phyloP scores from a whole-genome alignment of 2,797 vertebrate species.

The Meriones psammophilus region DNA sequence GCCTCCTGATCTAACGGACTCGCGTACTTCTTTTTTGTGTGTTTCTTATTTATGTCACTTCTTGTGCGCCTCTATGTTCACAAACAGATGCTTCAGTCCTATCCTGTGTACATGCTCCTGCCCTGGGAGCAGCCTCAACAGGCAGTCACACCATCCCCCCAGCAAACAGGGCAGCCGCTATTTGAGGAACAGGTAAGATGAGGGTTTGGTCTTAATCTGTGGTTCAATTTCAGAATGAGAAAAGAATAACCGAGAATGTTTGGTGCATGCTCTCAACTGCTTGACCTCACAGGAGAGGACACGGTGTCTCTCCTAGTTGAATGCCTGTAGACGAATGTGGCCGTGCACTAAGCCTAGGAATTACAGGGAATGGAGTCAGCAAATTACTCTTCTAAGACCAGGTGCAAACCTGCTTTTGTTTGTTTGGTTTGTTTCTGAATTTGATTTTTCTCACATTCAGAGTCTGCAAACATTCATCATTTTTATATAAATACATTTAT shows the following conservation, averaged over 20 bases:
- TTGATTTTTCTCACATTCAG: constrained; percentile 44
- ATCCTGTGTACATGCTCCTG: constrained; percentile 74
- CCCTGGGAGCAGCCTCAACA: constrained; percentile 72
- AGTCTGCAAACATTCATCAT: not conserved
- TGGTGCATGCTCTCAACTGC: not conserved
- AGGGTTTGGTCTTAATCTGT: not conserved
- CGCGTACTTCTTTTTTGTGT: too few relatives aligned
- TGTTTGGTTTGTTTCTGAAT: not conserved
- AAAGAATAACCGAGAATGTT: not conserved
- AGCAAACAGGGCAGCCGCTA: constrained; percentile 51
- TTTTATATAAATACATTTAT: not conserved
- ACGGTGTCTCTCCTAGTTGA: not conserved
- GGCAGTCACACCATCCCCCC: not conserved
- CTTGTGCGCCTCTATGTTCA: not conserved
- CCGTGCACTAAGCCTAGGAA: not conserved
- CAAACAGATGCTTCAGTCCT: constrained; percentile 61
- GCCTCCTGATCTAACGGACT: not conserved
- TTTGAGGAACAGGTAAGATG: constrained; percentile 77
- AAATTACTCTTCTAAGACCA: not conserved
- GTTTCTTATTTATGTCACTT: not conserved
- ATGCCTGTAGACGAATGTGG: not conserved
- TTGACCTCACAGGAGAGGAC: not conserved
- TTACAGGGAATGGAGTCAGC: not conserved
- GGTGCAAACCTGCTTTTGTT: not conserved
- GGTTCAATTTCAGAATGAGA: not conserved